Evolutionary conservation across 1,140 invertebrate species (phyloP), one percentile per base, ranked within the genome.

Genomic region (Diachasmimorpha longicaudata): DNA sequence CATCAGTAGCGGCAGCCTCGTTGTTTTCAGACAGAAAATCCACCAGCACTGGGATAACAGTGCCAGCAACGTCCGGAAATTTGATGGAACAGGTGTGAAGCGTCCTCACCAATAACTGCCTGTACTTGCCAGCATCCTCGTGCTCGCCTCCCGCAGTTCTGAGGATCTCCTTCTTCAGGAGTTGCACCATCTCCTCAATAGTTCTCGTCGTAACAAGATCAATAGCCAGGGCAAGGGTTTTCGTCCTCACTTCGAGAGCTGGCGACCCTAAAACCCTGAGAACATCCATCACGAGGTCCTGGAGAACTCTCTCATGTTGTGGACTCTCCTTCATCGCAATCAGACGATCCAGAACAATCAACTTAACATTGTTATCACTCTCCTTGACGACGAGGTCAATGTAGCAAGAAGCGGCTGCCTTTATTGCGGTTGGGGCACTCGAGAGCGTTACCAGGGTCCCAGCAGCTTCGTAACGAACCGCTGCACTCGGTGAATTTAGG

Each of bases 401-500:
- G 88, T 99, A 99, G 88, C 97, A 98, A 39, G 94, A 95, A 13
- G 98, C 98, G 31, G 98, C 98, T 36, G 98, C 95, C 91, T 98
- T 98, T 77, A 99, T 96, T 9, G 98, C 98, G 21, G 98, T 97
- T 4, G 98, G 98, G 0, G 97, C 98, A 86, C 92, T 96, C 0
- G 97, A 99, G 11, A 99, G 91, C 0, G 98, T 99, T n/a, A 99
- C 96, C n/a, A 99, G 91, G n/a, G 98, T 99, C 37, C 98, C 98
- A 71, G 98, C 98, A 23, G 99, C 97, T 92, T 99, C 98, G 85
- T 99, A 99, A 37, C 98, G 92, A 36, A 99, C 99, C 39, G 98
- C 97, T 66, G 98, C 95, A 85, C 97, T 98, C 46, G 93, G 94
- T 0, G 98, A 99, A 89, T 99, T 99, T 19, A 99, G 90, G 66